Conservation (phyloP, 2,888 invertebrate genomes). For the Cinara cedri region DNA sequence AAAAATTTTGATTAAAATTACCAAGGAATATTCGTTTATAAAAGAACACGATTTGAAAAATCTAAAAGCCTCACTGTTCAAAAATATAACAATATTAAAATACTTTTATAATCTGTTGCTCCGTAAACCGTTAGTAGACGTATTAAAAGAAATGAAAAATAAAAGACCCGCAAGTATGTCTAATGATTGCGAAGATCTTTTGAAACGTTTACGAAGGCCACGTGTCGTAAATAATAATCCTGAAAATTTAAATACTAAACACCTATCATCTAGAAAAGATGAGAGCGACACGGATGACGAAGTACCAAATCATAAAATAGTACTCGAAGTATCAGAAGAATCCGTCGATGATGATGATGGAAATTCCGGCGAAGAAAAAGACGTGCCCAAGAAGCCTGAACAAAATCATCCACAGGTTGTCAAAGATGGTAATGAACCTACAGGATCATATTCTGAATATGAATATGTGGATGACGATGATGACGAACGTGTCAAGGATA, state of each 20-base stretch:
- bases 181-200: not conserved
- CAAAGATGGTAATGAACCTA: too few species aligned
- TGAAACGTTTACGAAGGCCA: not conserved
- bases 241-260: too few species aligned
- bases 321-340: not conserved
- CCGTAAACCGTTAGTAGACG: not conserved
- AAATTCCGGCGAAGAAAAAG: too few species aligned
- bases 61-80: conserved; percentile 2
- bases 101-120: not conserved
- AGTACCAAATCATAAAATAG: not conserved
- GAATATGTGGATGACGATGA: too few species aligned
- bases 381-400: too few species aligned
- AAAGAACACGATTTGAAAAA: not conserved
- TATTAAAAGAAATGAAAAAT: not conserved
- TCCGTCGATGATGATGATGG: too few species aligned
- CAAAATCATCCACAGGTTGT: too few species aligned
- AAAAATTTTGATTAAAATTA: not conserved
- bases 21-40: not conserved
- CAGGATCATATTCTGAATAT: too few species aligned
- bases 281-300: too few species aligned
- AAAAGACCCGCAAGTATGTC: not conserved
- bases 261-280: too few species aligned
- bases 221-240: not conserved
- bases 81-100: not conserved
- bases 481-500: not conserved